Evolutionary conservation across 2,797 vertebrate species (phyloP).

Genomic region (Chanos chanos): DNA sequence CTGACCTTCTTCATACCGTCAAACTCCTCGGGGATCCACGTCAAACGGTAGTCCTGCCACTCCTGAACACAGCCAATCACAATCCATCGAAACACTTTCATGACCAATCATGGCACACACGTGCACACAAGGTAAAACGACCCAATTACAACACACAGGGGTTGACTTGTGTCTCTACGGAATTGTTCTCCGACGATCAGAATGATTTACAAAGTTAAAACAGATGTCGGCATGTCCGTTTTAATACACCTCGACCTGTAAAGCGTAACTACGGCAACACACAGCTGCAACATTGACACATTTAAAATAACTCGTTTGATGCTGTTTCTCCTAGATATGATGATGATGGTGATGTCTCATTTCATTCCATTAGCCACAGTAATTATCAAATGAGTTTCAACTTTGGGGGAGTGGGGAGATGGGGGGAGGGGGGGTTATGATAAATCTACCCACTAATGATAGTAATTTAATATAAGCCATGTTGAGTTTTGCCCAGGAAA

Average conservation of each 20-base stretch:
- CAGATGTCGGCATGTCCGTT: no score
- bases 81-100: conserved; percentile 25
- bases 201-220: no score
- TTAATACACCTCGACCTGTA: no score
- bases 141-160: not conserved
- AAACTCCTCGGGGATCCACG: conserved; percentile 91
- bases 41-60: conserved; percentile 96
- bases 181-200: no score
- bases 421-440: no score
- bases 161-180: no score
- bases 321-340: no score
- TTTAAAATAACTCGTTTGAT: no score
- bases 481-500: conserved; percentile 10
- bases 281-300: no score
- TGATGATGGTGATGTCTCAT: conserved; percentile 12
- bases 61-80: conserved; percentile 72
- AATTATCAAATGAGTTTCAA: conserved; percentile 12
- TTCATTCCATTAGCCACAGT: conserved; percentile 18
- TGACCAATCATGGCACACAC: conserved; percentile 10
- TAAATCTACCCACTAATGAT: conserved; percentile 9
- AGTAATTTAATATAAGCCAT: conserved; percentile 17
- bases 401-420: no score
- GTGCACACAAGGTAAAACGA: not conserved
- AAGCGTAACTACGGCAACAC: no score
- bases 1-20: conserved; percentile 97